A percentile compares a stretch with the other conserved stretches of the same genome.
Evolutionary conservation across 2,888 invertebrate genomes (phyloP).

Genomic region (Bursaphelenchus okinawaensis): DNA sequence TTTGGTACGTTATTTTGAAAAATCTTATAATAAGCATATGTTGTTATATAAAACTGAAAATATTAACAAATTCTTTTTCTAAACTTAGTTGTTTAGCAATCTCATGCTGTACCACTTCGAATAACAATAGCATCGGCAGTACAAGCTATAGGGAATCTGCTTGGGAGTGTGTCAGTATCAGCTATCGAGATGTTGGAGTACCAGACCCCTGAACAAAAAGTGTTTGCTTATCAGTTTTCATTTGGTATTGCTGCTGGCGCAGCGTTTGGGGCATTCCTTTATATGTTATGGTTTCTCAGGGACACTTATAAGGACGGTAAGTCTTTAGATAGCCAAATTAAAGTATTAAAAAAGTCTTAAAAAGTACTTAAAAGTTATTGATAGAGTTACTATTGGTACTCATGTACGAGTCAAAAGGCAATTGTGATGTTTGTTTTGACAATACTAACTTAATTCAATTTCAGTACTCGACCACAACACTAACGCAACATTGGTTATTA

Average conservation of each 20-base stretch:
- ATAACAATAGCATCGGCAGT: conserved; percentile 42
- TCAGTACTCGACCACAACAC: conserved; percentile 1
- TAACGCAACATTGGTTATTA: neutral
- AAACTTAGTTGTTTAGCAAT: conserved; percentile 27
- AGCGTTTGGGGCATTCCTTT: conserved; percentile 35
- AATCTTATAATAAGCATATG: too few species aligned
- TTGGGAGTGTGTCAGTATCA: conserved; percentile 24
- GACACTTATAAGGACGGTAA: conserved; percentile 7
- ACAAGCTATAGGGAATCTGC: conserved; percentile 35
- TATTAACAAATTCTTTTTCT: neutral
- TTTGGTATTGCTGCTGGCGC: neutral
- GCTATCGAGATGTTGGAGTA: conserved; percentile 5
- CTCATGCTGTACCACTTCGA: conserved; percentile 41
- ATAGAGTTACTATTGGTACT: too few species aligned
- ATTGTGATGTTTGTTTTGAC: too few species aligned
- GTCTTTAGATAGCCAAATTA: neutral
- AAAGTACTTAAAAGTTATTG: too few species aligned
- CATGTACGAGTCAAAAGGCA: too few species aligned
- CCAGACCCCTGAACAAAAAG: neutral
- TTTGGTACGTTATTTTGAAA: too few species aligned
- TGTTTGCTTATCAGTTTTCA: neutral
- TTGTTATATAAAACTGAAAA: too few species aligned
- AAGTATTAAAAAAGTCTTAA: neutral
- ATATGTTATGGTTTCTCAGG: conserved; percentile 29
- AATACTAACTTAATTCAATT: too few species aligned